These are phyloP conservation scores for Tenthredo mesomela DNA, from an alignment of 2,888 invertebrate genomes.

Conservation along the genomic window DNA sequence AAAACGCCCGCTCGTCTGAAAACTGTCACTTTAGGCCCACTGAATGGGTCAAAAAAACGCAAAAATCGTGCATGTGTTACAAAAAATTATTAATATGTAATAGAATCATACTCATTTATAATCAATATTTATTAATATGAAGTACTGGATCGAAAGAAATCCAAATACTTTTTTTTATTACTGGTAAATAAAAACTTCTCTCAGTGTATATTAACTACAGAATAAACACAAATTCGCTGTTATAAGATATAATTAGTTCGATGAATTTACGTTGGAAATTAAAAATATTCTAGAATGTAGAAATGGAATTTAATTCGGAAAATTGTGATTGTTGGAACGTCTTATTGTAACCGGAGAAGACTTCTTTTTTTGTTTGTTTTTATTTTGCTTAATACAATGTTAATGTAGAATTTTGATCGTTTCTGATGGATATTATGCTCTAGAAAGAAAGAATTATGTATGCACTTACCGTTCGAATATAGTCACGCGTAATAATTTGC, in stretches of 20 bases:
- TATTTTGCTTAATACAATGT: neutral
- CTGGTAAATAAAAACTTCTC: too few relatives aligned
- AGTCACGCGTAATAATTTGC: neutral
- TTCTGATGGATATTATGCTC: neutral
- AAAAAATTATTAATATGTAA: too few relatives aligned
- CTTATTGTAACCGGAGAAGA: neutral
- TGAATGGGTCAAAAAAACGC: too few relatives aligned
- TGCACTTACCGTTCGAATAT: constrained; percentile 25
- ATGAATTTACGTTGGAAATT: neutral
- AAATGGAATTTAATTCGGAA: neutral
- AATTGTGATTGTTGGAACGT: neutral
- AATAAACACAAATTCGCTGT: too few relatives aligned
- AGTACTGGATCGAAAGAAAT: too few relatives aligned
- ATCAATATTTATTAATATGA: too few relatives aligned
- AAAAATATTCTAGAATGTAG: constrained; percentile 1
- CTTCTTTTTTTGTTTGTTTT: neutral
- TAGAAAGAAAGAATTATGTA: constrained; percentile 1
- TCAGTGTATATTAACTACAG: too few relatives aligned
- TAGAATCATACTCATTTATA: too few relatives aligned
- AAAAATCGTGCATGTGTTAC: too few relatives aligned
- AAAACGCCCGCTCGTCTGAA: too few relatives aligned
- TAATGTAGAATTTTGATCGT: neutral
- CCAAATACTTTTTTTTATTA: too few relatives aligned
- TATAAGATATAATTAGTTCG: neutral
- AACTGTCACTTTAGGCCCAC: too few relatives aligned